Evolutionary conservation across 2,797 vertebrate species (phyloP), one percentile per base, ranked within the genome.

Genomic region (Danionella dracula): DNA sequence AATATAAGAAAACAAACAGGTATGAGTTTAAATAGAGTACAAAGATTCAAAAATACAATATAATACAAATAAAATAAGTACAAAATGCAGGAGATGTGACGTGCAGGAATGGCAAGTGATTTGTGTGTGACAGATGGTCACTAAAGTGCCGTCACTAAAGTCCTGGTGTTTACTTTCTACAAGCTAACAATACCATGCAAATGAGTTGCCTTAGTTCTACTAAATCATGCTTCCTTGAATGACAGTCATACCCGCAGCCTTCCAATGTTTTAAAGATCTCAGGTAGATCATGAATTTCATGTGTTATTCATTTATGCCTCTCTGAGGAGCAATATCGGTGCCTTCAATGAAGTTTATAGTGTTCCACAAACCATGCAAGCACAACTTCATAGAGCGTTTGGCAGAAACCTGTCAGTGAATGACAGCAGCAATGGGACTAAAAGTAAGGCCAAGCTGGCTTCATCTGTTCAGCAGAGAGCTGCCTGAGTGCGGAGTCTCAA

Each of bases 271-370:
- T 37, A 29, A 16, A 8, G 38, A 45, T 50, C 70, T 23, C 17
- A 50, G 57, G 42, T 46, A 54, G 45, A 63, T 37, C 15, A 11
- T 45, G 29, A 51, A 46, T 68, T 40, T 61, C 11, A 1, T 17
- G 38, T 51, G 59, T 35, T 42, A 35, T 40, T 44, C 50, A 23
- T 66, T 70, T 27, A 55, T 66, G 76, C 54, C 74, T 70, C 66
- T 55, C 54, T 44, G 8, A 40, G 20, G 65, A 74, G 73, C 76
- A 75, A 53, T 63, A 66, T 68, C 76, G 80, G 74, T 45, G 67
- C 48, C 37, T 11, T 72, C 57, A 79, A 78, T 79, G 46, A 70
- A 62, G 76, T 73, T 81, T 82, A 71, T 71, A 78, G 60, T 32
- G 40, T 78, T 68, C 73, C 71, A 65, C 49, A 20, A n/a, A 74